Evolutionary conservation across 2,888 invertebrate genomes (phyloP).

Genomic region (Colletes collaris): DNA sequence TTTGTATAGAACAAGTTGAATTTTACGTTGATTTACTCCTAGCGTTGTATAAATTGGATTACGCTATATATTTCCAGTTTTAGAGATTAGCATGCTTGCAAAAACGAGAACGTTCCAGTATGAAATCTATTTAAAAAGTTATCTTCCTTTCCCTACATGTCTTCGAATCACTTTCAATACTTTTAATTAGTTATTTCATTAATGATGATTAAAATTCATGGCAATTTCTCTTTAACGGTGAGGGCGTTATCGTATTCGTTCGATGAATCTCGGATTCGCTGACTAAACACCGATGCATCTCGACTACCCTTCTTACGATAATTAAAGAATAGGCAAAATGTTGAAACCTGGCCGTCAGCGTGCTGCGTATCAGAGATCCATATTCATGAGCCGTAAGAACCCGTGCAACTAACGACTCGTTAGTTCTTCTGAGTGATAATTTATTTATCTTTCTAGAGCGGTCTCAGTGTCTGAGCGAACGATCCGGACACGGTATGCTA

Average conservation of each 20-base stretch:
- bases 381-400: constrained; percentile 77
- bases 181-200: neutral
- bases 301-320: constrained; percentile 48
- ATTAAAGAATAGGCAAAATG: constrained; percentile 60
- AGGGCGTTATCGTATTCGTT: constrained; percentile 23
- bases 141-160: neutral
- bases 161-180: constrained; percentile 6
- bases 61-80: too few relatives aligned
- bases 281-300: constrained; percentile 31
- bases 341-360: constrained; percentile 59
- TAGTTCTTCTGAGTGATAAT: constrained; percentile 77
- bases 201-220: constrained; percentile 8
- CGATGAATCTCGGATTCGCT: constrained; percentile 29
- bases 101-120: too few relatives aligned
- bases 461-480: constrained; percentile 65
- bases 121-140: too few relatives aligned
- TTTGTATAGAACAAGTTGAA: too few relatives aligned
- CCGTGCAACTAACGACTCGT: constrained; percentile 76
- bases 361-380: constrained; percentile 61
- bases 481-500: constrained; percentile 58
- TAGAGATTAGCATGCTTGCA: too few relatives aligned
- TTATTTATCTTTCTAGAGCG: constrained; percentile 78
- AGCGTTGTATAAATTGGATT: too few relatives aligned
- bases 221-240: constrained; percentile 10
- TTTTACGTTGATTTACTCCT: too few relatives aligned